Percentiles rank a stretch among this genome's conserved stretches.
These are phyloP conservation scores for Pseudocheirus occidentalis DNA, from an alignment of 2,797 vertebrate species.

Conservation along the genomic window DNA sequence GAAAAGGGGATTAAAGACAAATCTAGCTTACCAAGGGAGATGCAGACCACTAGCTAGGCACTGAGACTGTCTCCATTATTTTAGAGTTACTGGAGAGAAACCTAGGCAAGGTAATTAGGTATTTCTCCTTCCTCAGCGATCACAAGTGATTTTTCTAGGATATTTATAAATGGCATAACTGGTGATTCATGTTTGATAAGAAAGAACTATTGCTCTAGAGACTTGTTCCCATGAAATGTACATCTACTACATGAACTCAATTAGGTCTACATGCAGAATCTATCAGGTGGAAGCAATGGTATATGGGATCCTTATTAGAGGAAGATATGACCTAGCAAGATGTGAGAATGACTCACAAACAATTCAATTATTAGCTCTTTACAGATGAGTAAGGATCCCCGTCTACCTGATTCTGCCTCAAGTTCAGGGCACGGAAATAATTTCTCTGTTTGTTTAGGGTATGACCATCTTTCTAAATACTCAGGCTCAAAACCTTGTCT, in stretches of 20 bases:
- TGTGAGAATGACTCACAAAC: slow-evolving; percentile 62
- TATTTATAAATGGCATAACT: slow-evolving; percentile 70
- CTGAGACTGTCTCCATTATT: background rate
- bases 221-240: slow-evolving; percentile 59
- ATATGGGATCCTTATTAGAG: slow-evolving; percentile 45
- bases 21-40: slow-evolving; percentile 13
- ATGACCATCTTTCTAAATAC: background rate
- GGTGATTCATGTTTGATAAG: slow-evolving; percentile 72
- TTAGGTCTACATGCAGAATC: slow-evolving; percentile 57
- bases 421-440: background rate
- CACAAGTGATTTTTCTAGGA: slow-evolving; percentile 59
- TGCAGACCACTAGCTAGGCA: slow-evolving; percentile 20
- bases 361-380: slow-evolving; percentile 18
- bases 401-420: background rate
- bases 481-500: background rate
- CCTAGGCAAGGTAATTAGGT: slow-evolving; percentile 58
- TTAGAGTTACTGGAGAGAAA: slow-evolving; percentile 21
- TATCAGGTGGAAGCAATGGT: slow-evolving; percentile 40
- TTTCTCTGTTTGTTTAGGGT: background rate
- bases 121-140: slow-evolving; percentile 38
- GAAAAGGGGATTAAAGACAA: background rate
- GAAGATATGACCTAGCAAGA: background rate
- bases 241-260: slow-evolving; percentile 74
- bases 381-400: background rate
- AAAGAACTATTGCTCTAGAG: slow-evolving; percentile 61